phyloP scores from a whole-genome alignment of 2,888 invertebrate species.

The Tipula helvola region DNA sequence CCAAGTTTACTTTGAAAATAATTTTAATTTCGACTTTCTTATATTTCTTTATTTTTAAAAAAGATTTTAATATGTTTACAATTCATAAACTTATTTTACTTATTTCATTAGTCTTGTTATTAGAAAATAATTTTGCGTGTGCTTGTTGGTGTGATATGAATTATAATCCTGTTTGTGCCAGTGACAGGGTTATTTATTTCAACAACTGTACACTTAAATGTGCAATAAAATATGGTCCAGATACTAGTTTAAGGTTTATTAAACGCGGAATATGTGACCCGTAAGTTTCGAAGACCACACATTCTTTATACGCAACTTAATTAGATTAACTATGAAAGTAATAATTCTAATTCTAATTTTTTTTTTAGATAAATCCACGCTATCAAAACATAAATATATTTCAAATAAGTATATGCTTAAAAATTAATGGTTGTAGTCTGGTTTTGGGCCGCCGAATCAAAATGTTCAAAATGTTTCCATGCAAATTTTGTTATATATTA shows the following conservation, averaged over 20 bases:
- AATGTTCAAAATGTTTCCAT: too few relatives aligned
- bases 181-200: neutral
- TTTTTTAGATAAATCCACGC: too few relatives aligned
- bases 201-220: neutral
- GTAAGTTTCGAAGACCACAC: too few relatives aligned
- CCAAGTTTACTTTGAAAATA: too few relatives aligned
- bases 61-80: neutral
- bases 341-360: too few relatives aligned
- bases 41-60: neutral
- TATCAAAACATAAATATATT: too few relatives aligned
- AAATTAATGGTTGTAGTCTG: too few relatives aligned
- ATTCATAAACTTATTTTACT: neutral
- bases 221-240: neutral
- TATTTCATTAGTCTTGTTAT: neutral
- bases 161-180: neutral
- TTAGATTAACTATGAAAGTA: too few relatives aligned
- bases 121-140: neutral
- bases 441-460: too few relatives aligned
- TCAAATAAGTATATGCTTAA: too few relatives aligned
- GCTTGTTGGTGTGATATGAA: neutral
- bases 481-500: too few relatives aligned
- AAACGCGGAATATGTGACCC: neutral
- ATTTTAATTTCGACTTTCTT: neutral
- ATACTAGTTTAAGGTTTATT: neutral
- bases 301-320: too few relatives aligned